A percentile compares a stretch with the other conserved stretches of the same genome.
Evolutionary conservation across 2,113 vertebrate species (phyloP).

Genomic region (Saiga tatarica): DNA sequence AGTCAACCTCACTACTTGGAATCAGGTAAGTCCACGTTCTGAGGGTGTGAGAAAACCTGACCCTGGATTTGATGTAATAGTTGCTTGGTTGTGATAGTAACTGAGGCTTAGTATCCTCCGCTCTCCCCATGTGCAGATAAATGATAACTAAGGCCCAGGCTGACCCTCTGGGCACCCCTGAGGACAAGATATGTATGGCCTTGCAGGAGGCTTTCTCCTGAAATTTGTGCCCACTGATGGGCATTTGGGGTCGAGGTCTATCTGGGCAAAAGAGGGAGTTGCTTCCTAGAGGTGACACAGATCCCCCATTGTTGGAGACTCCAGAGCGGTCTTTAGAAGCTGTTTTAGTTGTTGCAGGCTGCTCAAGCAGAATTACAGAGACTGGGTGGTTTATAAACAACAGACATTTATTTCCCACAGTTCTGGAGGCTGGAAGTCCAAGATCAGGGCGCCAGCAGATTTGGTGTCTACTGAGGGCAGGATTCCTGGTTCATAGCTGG

Average conservation of each 20-base stretch:
- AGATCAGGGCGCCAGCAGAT: not conserved
- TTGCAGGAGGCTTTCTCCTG: not conserved
- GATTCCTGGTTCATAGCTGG: not conserved
- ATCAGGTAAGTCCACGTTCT: constrained; percentile 83
- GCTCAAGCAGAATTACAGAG: not conserved
- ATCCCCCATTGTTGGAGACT: not conserved
- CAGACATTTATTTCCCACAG: not conserved
- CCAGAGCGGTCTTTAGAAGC: not conserved
- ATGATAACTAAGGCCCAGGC: not conserved
- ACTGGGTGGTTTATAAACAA: not conserved
- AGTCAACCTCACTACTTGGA: constrained; percentile 92
- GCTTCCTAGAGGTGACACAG: not conserved
- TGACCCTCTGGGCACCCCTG: not conserved
- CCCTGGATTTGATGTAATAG: not conserved
- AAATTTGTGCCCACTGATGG: not conserved
- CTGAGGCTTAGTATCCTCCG: not conserved
- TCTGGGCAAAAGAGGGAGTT: not conserved
- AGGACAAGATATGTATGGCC: not conserved
- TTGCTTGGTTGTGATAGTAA: not conserved
- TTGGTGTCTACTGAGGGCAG: not conserved
- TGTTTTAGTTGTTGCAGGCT: not conserved
- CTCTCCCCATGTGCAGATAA: not conserved
- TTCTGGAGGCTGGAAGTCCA: not conserved
- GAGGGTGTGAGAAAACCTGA: not conserved
- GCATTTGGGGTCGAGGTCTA: not conserved